Base-by-base conservation (phyloP, 2,888 invertebrate species). In the Elmis aenea region DNA sequence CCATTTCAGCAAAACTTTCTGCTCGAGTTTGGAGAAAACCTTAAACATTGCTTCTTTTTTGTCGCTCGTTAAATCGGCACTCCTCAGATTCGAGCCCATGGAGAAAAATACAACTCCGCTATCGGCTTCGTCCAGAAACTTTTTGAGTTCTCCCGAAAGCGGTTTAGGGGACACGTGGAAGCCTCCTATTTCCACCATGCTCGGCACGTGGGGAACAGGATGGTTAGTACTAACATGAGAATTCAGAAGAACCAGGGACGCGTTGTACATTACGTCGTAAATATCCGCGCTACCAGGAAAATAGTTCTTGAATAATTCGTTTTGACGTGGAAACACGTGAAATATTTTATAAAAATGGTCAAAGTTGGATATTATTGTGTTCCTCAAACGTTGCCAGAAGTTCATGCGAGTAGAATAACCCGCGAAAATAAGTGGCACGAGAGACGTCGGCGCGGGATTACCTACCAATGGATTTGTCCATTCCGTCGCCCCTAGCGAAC, bases 1-100 rank as follows among this genome's bases (percentile, higher is more conserved):
- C 77, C 79, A 83, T 65, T 83, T 83, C 81, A 81, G 81, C 13
- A 84, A 54, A 1, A 84, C 73, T 4, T 72, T 75, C 44, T 81
- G 77, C 42, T 80, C 78, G 0, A 82, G 51, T 41, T 68, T 70
- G 1, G 72, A 66, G 32, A 84, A 75, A 1, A 72, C 74, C 36
- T 74, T 73, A 5, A 76, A 59, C 15, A 84, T 70, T 1, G 68
- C 72, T 11, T 70, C 58, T 13, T 69, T 64, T 44, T 72, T 75
- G 1, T 73, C 70, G 0, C 57, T 48, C 0, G 75, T 71, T 34
- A 83, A 58, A 43, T 77, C 69, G 4, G 70, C 64, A 40, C 75
- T 75, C 37, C 70, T 67, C 0, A 78, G 66, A 46, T 75, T 74
- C 1, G 79, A 76, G 1, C 81, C 81, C 55, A 81, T 72, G 47